Conservation (phyloP, 2,797 vertebrate species). For the Chiroxiphia lanceolata region DNA sequence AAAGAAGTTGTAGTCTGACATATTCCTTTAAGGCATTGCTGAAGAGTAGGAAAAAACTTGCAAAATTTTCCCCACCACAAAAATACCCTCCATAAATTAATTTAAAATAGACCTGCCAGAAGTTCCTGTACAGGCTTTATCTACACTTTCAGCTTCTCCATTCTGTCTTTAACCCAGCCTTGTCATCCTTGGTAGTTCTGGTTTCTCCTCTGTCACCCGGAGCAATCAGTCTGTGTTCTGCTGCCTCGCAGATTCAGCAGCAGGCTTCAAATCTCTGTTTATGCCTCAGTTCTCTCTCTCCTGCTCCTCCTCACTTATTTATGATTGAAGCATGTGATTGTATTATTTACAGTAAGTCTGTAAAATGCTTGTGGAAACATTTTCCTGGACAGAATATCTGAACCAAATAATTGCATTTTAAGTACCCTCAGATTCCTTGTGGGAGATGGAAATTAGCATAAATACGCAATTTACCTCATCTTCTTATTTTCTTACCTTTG, state of each 20-base stretch:
- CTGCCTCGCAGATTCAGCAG: neutral
- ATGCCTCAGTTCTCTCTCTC: neutral
- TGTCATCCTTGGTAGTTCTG: neutral
- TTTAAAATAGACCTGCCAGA: neutral
- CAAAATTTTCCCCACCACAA: neutral
- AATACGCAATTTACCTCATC: neutral
- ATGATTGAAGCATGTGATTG: neutral
- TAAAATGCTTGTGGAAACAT: constrained; percentile 22
- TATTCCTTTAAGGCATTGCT: neutral
- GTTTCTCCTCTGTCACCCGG: neutral
- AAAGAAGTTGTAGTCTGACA: neutral
- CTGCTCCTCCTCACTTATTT: neutral
- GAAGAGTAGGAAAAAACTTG: neutral
- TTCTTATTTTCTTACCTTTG: neutral
- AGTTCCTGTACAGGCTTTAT: neutral
- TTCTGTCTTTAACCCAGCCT: neutral
- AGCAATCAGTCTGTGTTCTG: neutral
- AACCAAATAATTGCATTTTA: constrained; percentile 26
- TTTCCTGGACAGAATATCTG: constrained; percentile 39
- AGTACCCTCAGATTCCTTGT: neutral
- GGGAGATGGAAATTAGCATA: neutral
- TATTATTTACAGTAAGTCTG: constrained; percentile 44
- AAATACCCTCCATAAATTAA: accelerated
- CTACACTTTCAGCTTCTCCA: neutral
- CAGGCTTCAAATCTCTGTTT: neutral